These are phyloP conservation scores for Zygothrica quintamaculata DNA, from an alignment of 2,888 invertebrate genomes.

Conservation along the genomic window DNA sequence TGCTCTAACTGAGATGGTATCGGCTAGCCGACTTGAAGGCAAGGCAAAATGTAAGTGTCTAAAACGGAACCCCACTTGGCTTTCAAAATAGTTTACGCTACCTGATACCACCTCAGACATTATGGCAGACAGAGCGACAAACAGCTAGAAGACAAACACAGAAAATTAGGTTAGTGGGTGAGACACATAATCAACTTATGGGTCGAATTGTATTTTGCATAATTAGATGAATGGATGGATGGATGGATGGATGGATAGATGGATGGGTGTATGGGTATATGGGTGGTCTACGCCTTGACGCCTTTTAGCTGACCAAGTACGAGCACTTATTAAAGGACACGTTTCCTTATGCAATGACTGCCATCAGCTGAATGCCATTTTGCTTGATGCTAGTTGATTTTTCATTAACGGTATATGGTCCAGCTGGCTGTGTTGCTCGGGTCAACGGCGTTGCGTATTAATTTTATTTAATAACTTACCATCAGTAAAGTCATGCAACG, in stretches of 20 bases:
- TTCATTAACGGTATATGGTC: conserved; percentile 65
- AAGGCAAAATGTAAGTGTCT: conserved; percentile 54
- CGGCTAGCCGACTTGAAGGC: conserved; percentile 57
- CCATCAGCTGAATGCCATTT: conserved; percentile 22
- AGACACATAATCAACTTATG: conserved; percentile 78
- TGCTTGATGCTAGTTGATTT: conserved; percentile 54
- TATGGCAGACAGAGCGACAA: conserved; percentile 8
- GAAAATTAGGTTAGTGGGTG: conserved; percentile 77
- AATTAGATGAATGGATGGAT: conserved; percentile 73
- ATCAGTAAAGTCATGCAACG: conserved; percentile 51
- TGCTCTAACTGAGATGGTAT: conserved; percentile 38
- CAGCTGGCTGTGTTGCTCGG: conserved; percentile 30
- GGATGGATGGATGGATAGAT: no score
- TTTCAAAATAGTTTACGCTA: conserved; percentile 55
- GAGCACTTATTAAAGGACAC: conserved; percentile 48
- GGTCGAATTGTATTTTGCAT: conserved; percentile 67
- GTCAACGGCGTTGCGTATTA: conserved; percentile 29
- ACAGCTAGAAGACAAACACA: conserved; percentile 13
- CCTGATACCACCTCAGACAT: conserved; percentile 39
- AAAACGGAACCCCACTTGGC: conserved; percentile 34
- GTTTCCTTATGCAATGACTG: conserved; percentile 17
- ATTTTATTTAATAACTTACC: conserved; percentile 63
- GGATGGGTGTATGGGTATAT: neutral
- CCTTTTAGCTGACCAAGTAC: conserved; percentile 45
- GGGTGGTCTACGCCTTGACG: conserved; percentile 52